Percentiles rank a stretch among this genome's conserved stretches.
phyloP scores from a whole-genome alignment of 2,797 vertebrate species.

The Centroberyx gerrardi region DNA sequence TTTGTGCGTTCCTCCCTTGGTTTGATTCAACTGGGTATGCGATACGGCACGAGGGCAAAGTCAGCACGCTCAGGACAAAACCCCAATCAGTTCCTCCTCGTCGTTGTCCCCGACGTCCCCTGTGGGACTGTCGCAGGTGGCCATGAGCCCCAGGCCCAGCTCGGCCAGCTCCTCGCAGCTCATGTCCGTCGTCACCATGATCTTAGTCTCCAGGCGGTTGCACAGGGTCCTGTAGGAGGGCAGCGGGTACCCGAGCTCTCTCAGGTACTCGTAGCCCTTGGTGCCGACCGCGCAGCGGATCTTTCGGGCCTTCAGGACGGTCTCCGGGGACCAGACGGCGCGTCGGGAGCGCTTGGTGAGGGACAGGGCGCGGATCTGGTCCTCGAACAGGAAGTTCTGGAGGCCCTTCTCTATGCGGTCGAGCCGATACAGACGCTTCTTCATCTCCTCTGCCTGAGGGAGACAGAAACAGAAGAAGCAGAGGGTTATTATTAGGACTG shows the following conservation, averaged over 20 bases:
- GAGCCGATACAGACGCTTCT: slow-evolving; percentile 86
- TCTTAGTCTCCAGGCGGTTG: slow-evolving; percentile 88
- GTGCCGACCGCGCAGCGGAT: slow-evolving; percentile 86
- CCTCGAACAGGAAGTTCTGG: slow-evolving; percentile 87
- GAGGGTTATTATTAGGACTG: neutral
- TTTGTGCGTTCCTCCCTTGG: slow-evolving; percentile 4
- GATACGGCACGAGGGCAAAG: neutral
- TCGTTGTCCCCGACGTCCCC: slow-evolving; percentile 71
- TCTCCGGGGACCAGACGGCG: slow-evolving; percentile 88
- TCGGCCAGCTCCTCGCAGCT: slow-evolving; percentile 87
- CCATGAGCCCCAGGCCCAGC: slow-evolving; percentile 85
- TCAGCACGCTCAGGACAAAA: slow-evolving; percentile 78
- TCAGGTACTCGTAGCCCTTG: slow-evolving; percentile 87
- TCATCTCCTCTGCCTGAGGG: slow-evolving; percentile 87
- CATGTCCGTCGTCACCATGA: slow-evolving; percentile 85
- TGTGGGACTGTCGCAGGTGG: slow-evolving; percentile 81
- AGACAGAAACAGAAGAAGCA: neutral
- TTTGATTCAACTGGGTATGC: neutral
- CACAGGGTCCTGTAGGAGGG: slow-evolving; percentile 89
- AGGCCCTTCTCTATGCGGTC: slow-evolving; percentile 87
- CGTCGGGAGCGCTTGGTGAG: slow-evolving; percentile 86
- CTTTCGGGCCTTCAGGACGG: slow-evolving; percentile 85
- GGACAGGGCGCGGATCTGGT: slow-evolving; percentile 88
- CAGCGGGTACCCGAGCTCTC: slow-evolving; percentile 87
- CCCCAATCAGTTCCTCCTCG: slow-evolving; percentile 83